Conservation (phyloP, 2,888 invertebrate species). For the Zele albiditarsus region DNA sequence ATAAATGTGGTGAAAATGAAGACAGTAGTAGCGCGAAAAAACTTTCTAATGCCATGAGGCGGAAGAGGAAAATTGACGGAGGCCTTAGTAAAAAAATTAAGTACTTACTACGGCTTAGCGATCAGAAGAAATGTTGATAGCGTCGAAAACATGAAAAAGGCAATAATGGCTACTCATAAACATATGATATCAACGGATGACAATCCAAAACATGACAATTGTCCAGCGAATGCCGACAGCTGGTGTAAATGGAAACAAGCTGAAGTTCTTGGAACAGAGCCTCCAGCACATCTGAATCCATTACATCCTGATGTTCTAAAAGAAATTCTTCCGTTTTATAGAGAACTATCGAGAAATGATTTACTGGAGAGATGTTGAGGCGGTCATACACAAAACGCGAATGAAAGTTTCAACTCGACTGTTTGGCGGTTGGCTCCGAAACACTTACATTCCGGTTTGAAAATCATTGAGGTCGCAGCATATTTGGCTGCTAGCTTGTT, state of each 20-base stretch:
- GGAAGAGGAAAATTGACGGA: slow-evolving; percentile 53
- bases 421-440: slow-evolving; percentile 45
- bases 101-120: slow-evolving; percentile 55
- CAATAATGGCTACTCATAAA: slow-evolving; percentile 50
- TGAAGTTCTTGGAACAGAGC: slow-evolving; percentile 21
- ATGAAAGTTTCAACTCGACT: slow-evolving; percentile 44
- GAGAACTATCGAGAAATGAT: slow-evolving; percentile 42
- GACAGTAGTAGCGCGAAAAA: background rate
- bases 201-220: slow-evolving; percentile 54
- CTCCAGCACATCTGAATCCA: background rate
- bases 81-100: slow-evolving; percentile 53
- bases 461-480: background rate
- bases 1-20: too few relatives aligned
- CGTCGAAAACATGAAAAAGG: slow-evolving; percentile 53
- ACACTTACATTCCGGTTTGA: slow-evolving; percentile 1
- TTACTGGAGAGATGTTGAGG: slow-evolving; percentile 39
- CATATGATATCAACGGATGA: slow-evolving; percentile 54
- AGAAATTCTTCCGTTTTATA: slow-evolving; percentile 35
- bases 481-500: background rate
- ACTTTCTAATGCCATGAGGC: slow-evolving; percentile 27
- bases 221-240: slow-evolving; percentile 52
- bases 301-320: slow-evolving; percentile 35
- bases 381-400: slow-evolving; percentile 36
- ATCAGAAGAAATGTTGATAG: slow-evolving; percentile 53
- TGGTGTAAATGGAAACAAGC: slow-evolving; percentile 54